Evolutionary conservation across 2,113 vertebrate genomes (phyloP).

Genomic region (Chaetorhynchus papuensis): DNA sequence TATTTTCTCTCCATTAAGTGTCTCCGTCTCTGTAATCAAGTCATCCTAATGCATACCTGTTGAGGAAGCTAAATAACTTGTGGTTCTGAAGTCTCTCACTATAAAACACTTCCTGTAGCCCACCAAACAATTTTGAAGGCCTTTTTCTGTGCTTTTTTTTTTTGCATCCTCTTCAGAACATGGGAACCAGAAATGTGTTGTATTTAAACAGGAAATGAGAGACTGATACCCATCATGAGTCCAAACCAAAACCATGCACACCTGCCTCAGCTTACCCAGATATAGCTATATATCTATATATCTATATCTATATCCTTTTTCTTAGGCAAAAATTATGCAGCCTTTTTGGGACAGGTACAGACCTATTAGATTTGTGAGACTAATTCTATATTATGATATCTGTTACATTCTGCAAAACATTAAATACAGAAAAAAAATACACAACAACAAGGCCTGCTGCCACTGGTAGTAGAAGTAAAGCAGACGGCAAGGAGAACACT

Average conservation of each 20-base stretch:
- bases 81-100: background rate
- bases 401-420: background rate
- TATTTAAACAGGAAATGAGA: background rate
- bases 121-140: background rate
- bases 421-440: background rate
- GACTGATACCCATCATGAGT: accelerated
- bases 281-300: background rate
- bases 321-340: background rate
- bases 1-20: background rate
- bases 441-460: background rate
- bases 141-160: background rate
- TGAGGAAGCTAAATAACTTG: background rate
- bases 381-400: background rate
- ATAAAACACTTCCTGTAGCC: background rate
- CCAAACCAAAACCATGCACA: background rate
- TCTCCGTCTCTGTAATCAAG: background rate
- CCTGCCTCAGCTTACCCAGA: background rate
- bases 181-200: background rate
- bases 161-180: background rate
- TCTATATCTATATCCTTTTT: background rate
- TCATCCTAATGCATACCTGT: background rate
- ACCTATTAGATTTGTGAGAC: background rate
- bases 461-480: background rate
- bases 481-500: background rate
- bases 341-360: background rate